Base-by-base conservation (phyloP, 2,113 vertebrate species). In the Pollimyrus isidori region DNA sequence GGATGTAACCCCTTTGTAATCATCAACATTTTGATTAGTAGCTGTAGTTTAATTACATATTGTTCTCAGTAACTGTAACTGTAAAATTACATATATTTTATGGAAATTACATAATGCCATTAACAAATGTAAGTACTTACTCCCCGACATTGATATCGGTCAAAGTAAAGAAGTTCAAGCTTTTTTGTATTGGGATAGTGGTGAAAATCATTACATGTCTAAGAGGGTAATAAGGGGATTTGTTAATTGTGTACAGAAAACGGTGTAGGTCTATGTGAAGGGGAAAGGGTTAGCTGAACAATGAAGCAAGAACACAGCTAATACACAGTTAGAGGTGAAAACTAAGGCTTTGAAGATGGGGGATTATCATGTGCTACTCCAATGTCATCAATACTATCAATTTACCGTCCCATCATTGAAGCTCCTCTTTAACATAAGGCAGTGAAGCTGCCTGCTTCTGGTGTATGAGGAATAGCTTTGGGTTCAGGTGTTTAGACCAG, bases 401-500 rank as follows among this genome's bases (percentile, higher is more conserved):
- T 80, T 80, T 80, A 42, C 35, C 7, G 17, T 17, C 39, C 73
- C 15, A 42, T 19, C 73, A 80, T 80, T 76, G 35, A 35, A 35
- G 69, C 35, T 2, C 15, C 69, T 76, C 30, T 39, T 42, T 80
- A 42, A 19, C 45, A 48, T n/a, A 23, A 45, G 10, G 39, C 39
- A n/a, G 42, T n/a, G 19, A 46, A 84, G n/a, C 45, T 19, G 45
- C 82, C 82, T 46, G 45, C 15, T 26, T 84, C 35, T n/a, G 17
- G 21, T 7, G 82, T 23, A 39, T 48, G 19, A 48, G 7, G 19
- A 84, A 46, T 11, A n/a, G 42, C 45, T 84, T 48, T 39, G 39
- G 86, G 30, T 80, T 73, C 17, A 85, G 85, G 89, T 82, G 88
- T 90, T n/a, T 69, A 80, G 89, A 90, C 86, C 86, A 30, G 88